These are phyloP conservation scores for Sebastes itinus DNA, from an alignment of 2,797 vertebrate species.

Conservation along the genomic window DNA sequence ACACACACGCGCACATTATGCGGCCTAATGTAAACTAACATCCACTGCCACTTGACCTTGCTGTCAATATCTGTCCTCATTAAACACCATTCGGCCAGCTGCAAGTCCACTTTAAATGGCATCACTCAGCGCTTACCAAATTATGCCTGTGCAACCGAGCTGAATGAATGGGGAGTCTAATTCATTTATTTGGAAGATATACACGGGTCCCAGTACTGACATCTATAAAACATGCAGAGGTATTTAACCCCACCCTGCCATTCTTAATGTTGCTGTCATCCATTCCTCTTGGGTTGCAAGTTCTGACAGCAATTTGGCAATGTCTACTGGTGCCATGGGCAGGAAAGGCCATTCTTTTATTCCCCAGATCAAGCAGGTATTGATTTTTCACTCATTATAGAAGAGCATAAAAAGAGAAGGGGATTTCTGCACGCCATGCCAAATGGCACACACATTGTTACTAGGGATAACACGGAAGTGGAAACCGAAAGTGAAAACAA, in stretches of 20 bases:
- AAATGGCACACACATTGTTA: slow-evolving; percentile 61
- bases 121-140: slow-evolving; percentile 75
- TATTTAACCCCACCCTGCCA: slow-evolving; percentile 64
- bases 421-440: slow-evolving; percentile 60
- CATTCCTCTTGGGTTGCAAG: slow-evolving; percentile 63
- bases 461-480: slow-evolving; percentile 33
- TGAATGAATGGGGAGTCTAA: slow-evolving; percentile 43
- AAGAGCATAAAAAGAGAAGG: slow-evolving; percentile 70
- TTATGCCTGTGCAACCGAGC: slow-evolving; percentile 51
- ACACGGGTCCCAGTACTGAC: slow-evolving; percentile 44
- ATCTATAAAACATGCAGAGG: slow-evolving; percentile 76
- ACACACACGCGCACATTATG: slow-evolving; percentile 36
- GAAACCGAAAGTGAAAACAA: slow-evolving; percentile 8
- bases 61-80: slow-evolving; percentile 80
- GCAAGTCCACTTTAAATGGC: slow-evolving; percentile 74
- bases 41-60: slow-evolving; percentile 74
- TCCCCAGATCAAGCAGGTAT: slow-evolving; percentile 67
- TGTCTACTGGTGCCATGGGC: slow-evolving; percentile 52
- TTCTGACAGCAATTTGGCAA: slow-evolving; percentile 78
- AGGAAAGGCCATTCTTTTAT: slow-evolving; percentile 71
- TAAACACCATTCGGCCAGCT: slow-evolving; percentile 72
- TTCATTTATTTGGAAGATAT: slow-evolving; percentile 70
- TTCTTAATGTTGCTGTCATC: slow-evolving; percentile 77
- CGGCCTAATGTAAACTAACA: slow-evolving; percentile 75
- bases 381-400: slow-evolving; percentile 76